phyloP scores from a whole-genome alignment of 2,888 invertebrate species.

The Micropterix aruncella region DNA sequence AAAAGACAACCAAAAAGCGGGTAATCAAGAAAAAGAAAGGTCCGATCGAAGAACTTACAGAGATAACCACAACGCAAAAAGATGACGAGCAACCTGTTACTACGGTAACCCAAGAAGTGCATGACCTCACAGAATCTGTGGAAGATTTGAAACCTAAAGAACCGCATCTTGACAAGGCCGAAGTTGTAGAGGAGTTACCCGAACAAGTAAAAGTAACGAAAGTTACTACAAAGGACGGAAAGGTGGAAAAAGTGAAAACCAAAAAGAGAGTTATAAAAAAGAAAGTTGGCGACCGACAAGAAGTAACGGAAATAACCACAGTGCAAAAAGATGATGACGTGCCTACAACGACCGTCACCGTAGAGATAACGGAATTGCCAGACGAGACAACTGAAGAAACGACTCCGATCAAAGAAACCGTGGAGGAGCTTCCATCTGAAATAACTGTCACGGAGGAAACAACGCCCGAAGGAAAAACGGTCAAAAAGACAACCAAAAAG shows the following conservation, averaged over 20 bases:
- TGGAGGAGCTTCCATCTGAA: slow-evolving; percentile 23
- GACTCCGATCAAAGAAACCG: background rate
- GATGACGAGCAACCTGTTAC: slow-evolving; percentile 20
- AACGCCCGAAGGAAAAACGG: slow-evolving; percentile 8
- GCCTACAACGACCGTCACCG: slow-evolving; percentile 9
- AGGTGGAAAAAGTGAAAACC: slow-evolving; percentile 14
- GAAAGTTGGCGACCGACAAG: slow-evolving; percentile 16
- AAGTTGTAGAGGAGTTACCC: slow-evolving; percentile 12
- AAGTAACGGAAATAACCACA: slow-evolving; percentile 15
- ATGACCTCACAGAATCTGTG: slow-evolving; percentile 4
- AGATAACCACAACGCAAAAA: slow-evolving; percentile 21
- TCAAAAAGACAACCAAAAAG: background rate
- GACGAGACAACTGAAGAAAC: slow-evolving; percentile 13
- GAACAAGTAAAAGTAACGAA: slow-evolving; percentile 16
- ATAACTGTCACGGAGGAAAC: slow-evolving; percentile 12
- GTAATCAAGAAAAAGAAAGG: slow-evolving; percentile 17
- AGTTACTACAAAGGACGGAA: slow-evolving; percentile 14
- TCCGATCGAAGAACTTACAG: slow-evolving; percentile 23
- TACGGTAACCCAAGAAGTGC: slow-evolving; percentile 15
- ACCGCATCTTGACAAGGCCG: background rate
- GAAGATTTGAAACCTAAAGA: slow-evolving; percentile 4
- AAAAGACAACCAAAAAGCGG: slow-evolving; percentile 16
- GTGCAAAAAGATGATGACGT: slow-evolving; percentile 15
- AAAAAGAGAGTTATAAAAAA: slow-evolving; percentile 22
- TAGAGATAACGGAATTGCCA: slow-evolving; percentile 14